Evolutionary conservation across 64 coral and sea anemone species (phyloP), one percentile per base, ranked within the genome.

Genomic region (Montipora cactus): DNA sequence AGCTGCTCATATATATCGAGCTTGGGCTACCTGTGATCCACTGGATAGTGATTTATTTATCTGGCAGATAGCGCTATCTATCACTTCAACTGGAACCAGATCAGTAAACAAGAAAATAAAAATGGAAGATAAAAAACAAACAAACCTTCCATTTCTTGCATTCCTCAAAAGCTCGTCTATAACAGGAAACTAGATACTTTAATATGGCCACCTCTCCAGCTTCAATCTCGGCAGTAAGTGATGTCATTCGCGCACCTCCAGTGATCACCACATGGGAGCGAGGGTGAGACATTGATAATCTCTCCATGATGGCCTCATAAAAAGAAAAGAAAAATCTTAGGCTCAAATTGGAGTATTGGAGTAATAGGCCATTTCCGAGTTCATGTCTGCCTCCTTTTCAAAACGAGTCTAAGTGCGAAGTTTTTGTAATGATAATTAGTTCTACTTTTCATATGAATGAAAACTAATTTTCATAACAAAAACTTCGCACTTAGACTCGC

Each of bases 141-240:
- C 73, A 48, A 21, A 92, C 90, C 62, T 93, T 93, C 77, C 85
- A 88, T 44, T 93, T 93, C 16, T 70, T 72, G 47, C 44, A 79
- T 25, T 93, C 92, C 7, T 87, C 85, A 88, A 21, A 81, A 22
- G 74, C 84, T 67, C 92, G 64, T 15, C 10, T 88, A 66, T 88
- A 93, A 75, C 92, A 93, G 16, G 61, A 66, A 74, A 23, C 73
- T 14, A 93, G 77, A 84, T 93, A 93, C 59, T 93, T 93, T 72
- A 93, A 55, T 22, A 50, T 81, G 28, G 82, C 28, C 8, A 77
- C 20, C 67, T 93, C 92, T 73, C 92, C 83, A 45, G 92, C 92
- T 75, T 93, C 92, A 80, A 93, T 77, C 23, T 93, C 92, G 8
- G 75, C 92, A 50, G 85, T 88, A 22, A 93, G 62, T 20, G 84